Conservation (phyloP, 2,888 invertebrate genomes). For the Bembecia ichneumoniformis region DNA sequence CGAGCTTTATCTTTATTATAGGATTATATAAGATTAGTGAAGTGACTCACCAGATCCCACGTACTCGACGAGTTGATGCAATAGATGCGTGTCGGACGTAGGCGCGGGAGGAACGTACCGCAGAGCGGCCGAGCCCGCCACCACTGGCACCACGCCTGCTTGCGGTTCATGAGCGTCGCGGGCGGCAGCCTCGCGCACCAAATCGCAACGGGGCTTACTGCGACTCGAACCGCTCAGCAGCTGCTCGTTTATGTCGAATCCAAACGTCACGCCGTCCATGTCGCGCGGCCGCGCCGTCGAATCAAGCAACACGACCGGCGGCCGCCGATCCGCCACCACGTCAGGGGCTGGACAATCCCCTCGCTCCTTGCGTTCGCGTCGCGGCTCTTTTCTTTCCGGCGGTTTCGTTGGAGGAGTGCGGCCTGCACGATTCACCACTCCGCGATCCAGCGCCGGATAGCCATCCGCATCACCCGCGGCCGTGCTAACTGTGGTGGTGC, state of each 20-base stretch:
- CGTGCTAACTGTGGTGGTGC: slow-evolving; percentile 16
- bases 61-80: slow-evolving; percentile 50
- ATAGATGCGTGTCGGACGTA: slow-evolving; percentile 21
- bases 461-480: slow-evolving; percentile 19
- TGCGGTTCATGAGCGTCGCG: slow-evolving; percentile 27
- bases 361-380: slow-evolving; percentile 8
- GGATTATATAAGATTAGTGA: no score
- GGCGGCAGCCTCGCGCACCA: slow-evolving; percentile 33
- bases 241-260: slow-evolving; percentile 84
- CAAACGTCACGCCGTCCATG: slow-evolving; percentile 83
- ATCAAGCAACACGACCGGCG: slow-evolving; percentile 82
- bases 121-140: slow-evolving; percentile 37
- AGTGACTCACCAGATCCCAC: slow-evolving; percentile 38
- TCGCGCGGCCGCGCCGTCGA: slow-evolving; percentile 65
- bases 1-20: no score
- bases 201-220: slow-evolving; percentile 32
- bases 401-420: slow-evolving; percentile 17
- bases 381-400: slow-evolving; percentile 13
- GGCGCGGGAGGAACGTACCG: slow-evolving; percentile 30
- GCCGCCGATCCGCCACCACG: slow-evolving; percentile 66
- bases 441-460: slow-evolving; percentile 22
- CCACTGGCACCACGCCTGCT: slow-evolving; percentile 78
- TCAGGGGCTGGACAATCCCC: slow-evolving; percentile 41
- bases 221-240: slow-evolving; percentile 65
- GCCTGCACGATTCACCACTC: slow-evolving; percentile 7